Percentiles rank a stretch among this genome's conserved stretches.
phyloP scores from a whole-genome alignment of 2,113 vertebrate species.

The Pachyramphus minor region DNA sequence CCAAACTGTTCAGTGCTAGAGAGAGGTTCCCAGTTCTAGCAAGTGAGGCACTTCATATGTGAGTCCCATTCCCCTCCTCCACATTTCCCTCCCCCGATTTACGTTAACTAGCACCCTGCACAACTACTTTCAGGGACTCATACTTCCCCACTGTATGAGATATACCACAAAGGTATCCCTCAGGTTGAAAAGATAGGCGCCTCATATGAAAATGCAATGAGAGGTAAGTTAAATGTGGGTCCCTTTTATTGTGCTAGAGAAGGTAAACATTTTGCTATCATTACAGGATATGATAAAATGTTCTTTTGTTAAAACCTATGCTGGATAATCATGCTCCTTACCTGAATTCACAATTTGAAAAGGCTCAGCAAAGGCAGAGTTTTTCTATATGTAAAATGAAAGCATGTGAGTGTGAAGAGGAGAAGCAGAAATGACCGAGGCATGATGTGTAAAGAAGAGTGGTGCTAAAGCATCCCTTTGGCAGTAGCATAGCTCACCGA shows the following conservation, averaged over 20 bases:
- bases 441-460: not conserved
- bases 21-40: not conserved
- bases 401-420: not conserved
- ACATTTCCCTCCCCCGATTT: not conserved
- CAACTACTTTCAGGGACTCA: not conserved
- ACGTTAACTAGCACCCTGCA: not conserved
- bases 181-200: fast-evolving
- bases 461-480: not conserved
- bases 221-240: not conserved
- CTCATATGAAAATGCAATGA: not conserved
- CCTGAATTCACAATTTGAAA: not conserved
- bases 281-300: not conserved
- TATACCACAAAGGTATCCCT: not conserved
- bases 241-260: not conserved
- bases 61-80: not conserved
- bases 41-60: not conserved
- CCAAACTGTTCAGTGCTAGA: not conserved
- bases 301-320: not conserved
- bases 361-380: not conserved
- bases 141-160: not conserved
- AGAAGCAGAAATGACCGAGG: not conserved
- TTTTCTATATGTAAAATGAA: not conserved
- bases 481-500: not conserved
- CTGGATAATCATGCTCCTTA: not conserved
- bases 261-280: not conserved